phyloP scores from a whole-genome alignment of 1,140 invertebrate genomes.

The Hylaeus anthracinus region DNA sequence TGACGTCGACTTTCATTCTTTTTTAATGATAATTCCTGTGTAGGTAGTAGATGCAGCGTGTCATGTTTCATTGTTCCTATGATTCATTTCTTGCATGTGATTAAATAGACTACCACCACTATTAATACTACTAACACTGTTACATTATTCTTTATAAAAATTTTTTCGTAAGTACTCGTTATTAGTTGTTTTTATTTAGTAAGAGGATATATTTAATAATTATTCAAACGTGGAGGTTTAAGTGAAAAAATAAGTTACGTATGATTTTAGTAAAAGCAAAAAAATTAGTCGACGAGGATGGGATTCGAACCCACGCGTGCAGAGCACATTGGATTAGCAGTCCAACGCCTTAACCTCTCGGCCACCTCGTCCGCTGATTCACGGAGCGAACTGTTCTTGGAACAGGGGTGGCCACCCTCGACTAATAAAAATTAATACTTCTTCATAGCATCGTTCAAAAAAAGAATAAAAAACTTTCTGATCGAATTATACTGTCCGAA shows the following conservation, averaged over 20 bases:
- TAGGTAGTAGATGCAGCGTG: not conserved
- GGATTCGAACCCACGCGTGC: conserved; percentile 94
- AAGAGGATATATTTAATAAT: not conserved
- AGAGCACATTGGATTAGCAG: conserved; percentile 89
- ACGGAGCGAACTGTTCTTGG: conserved; percentile 2
- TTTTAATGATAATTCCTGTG: not conserved
- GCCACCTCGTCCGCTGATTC: conserved; percentile 86
- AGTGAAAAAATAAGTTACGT: not conserved
- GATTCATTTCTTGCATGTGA: not conserved
- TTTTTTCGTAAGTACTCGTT: not conserved
- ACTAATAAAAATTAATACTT: not conserved
- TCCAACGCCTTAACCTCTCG: conserved; percentile 94
- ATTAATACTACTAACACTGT: not conserved
- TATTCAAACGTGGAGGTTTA: no score
- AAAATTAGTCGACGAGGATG: conserved; percentile 87
- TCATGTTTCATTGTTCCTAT: not conserved
- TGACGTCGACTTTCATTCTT: not conserved
- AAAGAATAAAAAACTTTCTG: not conserved
- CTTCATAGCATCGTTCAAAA: not conserved
- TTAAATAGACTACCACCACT: not conserved
- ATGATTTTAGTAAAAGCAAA: conserved; percentile 3
- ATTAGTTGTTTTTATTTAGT: not conserved
- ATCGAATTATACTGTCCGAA: no score
- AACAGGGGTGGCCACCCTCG: conserved; percentile 2
- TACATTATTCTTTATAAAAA: no score